Evolutionary conservation across 1,140 invertebrate species (phyloP), one percentile per base, ranked within the genome.

Genomic region (Bombus superbus): DNA sequence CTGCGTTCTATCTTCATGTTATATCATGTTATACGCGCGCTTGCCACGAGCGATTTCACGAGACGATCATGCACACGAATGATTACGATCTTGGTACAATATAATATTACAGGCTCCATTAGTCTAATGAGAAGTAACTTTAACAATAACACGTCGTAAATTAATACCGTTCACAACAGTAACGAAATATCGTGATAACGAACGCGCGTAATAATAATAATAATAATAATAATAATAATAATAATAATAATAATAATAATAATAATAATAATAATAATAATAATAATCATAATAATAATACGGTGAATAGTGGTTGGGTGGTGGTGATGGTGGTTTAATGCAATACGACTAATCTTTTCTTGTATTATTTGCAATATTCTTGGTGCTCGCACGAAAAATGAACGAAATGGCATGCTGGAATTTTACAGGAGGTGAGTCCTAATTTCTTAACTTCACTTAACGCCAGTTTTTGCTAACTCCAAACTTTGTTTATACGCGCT

Each of bases 291-390:
- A 15, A 40, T 72, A 71, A 71, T 76, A 84, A 75, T 77, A 35
- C 38, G 68, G 62, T 28, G 62, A 32, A 72, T 74, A 80, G 66
- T 64, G 78, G 83, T 82, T 66, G 86, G 82, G 69, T 87, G 91
- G 90, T 91, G 90, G 89, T 92, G 90, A 89, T 93, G 92, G 91
- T 94, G 91, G 93, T 93, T 91, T 91, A 93, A 86, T 92, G 89
- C 92, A 91, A 91, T 92, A 90, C 90, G 89, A 94, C 94, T 95
- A 95, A 95, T 95, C 83, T 93, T 83, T 94, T 94, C 94, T 95
- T 95, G 93, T 95, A 94, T 95, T 95, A 94, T 95, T 95, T 95
- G 93, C 93, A 95, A 95, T 95, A 93, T 94, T 94, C 93, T 95
- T 94, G 94, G 94, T 95, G 94, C 94, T 94, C 94, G 92, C 94